phyloP scores from a whole-genome alignment of 2,797 vertebrate species.

The Helostoma temminkii region DNA sequence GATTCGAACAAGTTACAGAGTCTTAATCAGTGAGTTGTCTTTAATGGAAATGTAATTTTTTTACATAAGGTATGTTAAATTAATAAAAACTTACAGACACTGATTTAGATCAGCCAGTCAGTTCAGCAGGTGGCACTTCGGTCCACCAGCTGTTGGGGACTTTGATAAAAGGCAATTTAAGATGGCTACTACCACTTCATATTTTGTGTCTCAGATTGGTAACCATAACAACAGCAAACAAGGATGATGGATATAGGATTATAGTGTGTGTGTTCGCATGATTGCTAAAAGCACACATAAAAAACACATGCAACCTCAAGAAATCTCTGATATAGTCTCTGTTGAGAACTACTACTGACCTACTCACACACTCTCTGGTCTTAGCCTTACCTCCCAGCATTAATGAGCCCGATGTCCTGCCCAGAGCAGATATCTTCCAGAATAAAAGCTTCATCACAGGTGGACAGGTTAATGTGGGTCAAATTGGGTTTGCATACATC shows the following conservation, averaged over 20 bases:
- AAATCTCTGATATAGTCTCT: slow-evolving; percentile 22
- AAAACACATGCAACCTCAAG: slow-evolving; percentile 7
- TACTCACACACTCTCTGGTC: slow-evolving; percentile 5
- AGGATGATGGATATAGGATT: no score
- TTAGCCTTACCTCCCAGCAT: slow-evolving; percentile 91
- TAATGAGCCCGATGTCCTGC: slow-evolving; percentile 88
- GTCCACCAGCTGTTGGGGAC: no score
- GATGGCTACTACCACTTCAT: slow-evolving; percentile 3
- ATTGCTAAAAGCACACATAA: slow-evolving; percentile 25
- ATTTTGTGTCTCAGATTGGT: slow-evolving; percentile 13
- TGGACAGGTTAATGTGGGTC: slow-evolving; percentile 92
- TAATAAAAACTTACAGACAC: no score
- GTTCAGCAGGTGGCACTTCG: no score
- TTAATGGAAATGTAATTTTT: no score
- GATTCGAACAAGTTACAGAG: no score
- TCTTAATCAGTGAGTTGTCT: no score
- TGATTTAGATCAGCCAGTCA: no score
- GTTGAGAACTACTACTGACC: no score
- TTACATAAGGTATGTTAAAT: no score
- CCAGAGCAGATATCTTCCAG: slow-evolving; percentile 97
- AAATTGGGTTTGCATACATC: slow-evolving; percentile 96
- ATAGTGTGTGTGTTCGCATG: neutral
- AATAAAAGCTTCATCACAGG: slow-evolving; percentile 93
- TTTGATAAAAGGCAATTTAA: no score
- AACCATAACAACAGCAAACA: slow-evolving; percentile 41